Evolutionary conservation across 1,140 invertebrate species (phyloP), one percentile per base, ranked within the genome.

Genomic region (Pteromalus puparum): DNA sequence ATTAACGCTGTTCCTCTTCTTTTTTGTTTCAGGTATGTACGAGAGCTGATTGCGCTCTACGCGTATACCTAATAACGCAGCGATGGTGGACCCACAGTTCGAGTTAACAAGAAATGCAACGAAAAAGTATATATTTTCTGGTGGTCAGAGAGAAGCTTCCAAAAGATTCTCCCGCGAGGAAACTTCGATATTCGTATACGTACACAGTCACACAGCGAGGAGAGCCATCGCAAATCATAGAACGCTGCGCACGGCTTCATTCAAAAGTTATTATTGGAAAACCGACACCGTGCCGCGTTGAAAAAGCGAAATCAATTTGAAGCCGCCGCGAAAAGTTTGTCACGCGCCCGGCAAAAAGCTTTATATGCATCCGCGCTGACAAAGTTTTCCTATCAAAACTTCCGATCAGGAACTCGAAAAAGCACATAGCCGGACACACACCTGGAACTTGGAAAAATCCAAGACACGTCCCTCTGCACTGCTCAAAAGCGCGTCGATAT

Each of bases 341-440:
- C 53, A 38, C 53, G 30, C 3, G 30, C 3, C 26, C 21, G n/a
- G 30, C 15, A 78, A 67, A 38, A 78, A 67, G 24, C 48, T 38
- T 65, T 78, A 65, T 61, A 61, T 38, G 13, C 48, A 65, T 30
- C 53, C 65, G n/a, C 61, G 53, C 30, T 7, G 30, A 24, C 2
- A 30, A 79, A 67, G 77, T 79, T 67, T 77, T 38, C 13, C 61
- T 34, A 79, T 79, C 48, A 79, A 30, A 42, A 38, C 61, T 79
- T 65, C 21, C 18, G 18, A 61, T 61, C 18, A 21, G 18, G 53
- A 61, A n/a, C 18, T 21, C 15, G 53, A 61, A 61, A n/a, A 61
- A 61, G 38, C 38, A 42, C 38, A 42, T 7, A 61, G 53, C 53
- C 53, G 53, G 53, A 61, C 53, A 61, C 53, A 61, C 53, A 61